Base-by-base conservation (phyloP, 2,113 vertebrate species). In the Takifugu bimaculatus region DNA sequence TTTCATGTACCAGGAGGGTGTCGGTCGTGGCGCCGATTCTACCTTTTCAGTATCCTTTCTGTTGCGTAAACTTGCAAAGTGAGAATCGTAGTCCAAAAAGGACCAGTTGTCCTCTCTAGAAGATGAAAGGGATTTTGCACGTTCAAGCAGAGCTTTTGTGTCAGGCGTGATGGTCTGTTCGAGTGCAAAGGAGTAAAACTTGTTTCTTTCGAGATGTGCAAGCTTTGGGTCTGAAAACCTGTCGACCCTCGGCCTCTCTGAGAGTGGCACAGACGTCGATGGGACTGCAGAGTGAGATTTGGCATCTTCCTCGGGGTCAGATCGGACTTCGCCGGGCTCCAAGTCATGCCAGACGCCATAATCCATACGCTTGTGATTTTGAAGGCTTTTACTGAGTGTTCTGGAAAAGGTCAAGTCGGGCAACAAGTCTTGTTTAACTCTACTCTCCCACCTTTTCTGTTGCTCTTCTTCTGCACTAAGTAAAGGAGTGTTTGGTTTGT, bases 91-190 rank as follows among this genome's bases (percentile, higher is more conserved):
- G 7, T 98, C 96, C 15, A 99, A 90, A 83, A 99, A 98, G 67
- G 97, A 98, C 97, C 96, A 98, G 63, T 98, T 98, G 72, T 99
- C 96, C 76, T 99, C 97, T 78, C 97, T 90, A 45, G 96, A 97
- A 0, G 94, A 97, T 15, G 96, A 99, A 0, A 99, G 93, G 3
- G 96, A 98, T 75, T 99, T 99, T 57, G 97, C 97, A 71, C 97
- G 92, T 80, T 99, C 97, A 1, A 99, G 93, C 82, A 99, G 82
- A 81, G 96, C 96, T 81, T 99, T 98, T 13, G 97, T 99, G 77
- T 99, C 97, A 1, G 97, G 96, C 2, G 97, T 99, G 87, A 99
- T 99, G 51, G 94, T 97, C 84, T 98, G 95, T 81, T 99, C 96
- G 87, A 97, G 85, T 0, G 96, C 95, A 79, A 95, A 95, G 42